A percentile compares a stretch with the other conserved stretches of the same genome.
phyloP scores from a whole-genome alignment of 2,113 vertebrate genomes.

The Galeopterus variegatus region DNA sequence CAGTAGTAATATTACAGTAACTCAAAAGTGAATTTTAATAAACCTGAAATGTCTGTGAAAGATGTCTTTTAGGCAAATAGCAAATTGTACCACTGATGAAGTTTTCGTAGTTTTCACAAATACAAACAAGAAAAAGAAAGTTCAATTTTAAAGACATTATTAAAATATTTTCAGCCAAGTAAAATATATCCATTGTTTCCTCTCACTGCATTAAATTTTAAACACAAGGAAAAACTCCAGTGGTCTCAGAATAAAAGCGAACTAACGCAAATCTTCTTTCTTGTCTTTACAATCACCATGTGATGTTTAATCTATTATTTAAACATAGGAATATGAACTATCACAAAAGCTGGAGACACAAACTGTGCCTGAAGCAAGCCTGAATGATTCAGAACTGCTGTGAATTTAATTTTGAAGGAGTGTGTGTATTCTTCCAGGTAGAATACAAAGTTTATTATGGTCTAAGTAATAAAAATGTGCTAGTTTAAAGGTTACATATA shows the following conservation, averaged over 20 bases:
- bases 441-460: neutral
- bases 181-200: neutral
- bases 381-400: neutral
- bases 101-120: constrained; percentile 32
- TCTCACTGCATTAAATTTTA: constrained; percentile 46
- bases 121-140: neutral
- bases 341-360: neutral
- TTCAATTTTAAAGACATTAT: neutral
- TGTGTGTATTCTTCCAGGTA: neutral
- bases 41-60: neutral
- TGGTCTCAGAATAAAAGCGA: neutral
- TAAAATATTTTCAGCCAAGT: neutral
- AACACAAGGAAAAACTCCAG: neutral
- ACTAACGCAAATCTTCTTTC: neutral
- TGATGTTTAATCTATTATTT: constrained; percentile 59
- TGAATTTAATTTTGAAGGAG: constrained; percentile 47
- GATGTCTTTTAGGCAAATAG: constrained; percentile 22
- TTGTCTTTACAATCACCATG: neutral
- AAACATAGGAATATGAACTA: neutral
- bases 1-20: neutral
- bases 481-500: neutral
- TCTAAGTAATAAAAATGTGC: constrained; percentile 22
- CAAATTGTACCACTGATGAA: neutral
- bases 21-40: neutral
- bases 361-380: neutral